Evolutionary conservation across 2,888 invertebrate genomes (phyloP), one percentile per base, ranked within the genome.

Genomic region (Tetheella fluctuosa): DNA sequence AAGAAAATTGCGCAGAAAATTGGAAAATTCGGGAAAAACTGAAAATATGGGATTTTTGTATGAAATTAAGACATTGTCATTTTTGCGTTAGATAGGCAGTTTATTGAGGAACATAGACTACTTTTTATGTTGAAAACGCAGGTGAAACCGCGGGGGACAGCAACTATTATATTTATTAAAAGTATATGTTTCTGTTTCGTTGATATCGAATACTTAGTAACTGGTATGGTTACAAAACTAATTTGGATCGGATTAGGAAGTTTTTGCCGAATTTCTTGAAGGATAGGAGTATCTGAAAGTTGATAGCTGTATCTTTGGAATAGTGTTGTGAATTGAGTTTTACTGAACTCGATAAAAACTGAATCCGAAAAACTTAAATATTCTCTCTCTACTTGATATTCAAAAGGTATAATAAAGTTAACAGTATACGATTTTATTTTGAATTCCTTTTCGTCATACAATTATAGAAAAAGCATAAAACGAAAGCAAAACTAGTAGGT

Each of bases 171-270:
- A n/a, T n/a, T n/a, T n/a, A n/a, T n/a, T n/a, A n/a, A n/a, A 42
- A 3, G 13, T 7, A 42, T 15, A 17, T 17, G 42, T 17, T 42
- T 42, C 17, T 30, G 25, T 54, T 30, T 54, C 37, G 34, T 15
- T 20, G 13, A 34, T 20, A 34, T 55, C 34, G 34, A 55, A 12
- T 55, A 55, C 37, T 55, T 55, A 23, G 6, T 20, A 55, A 55
- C 55, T 37, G 20, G 13, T 10, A 34, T 55, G 37, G 55, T 34
- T 55, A 55, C 34, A 8, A 55, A 55, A 55, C 55, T 55, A 34
- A 55, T 55, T 55, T 55, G 20, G 55, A 34, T 34, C 34, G 55
- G 55, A 55, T 55, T 55, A 34, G 23, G 55, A 17, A 34, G 55
- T 55, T 55, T 34, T 53, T 55, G 28, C 55, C 20, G 55, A 55